phyloP scores from a whole-genome alignment of 2,113 vertebrate genomes.

The Pavo muticus region DNA sequence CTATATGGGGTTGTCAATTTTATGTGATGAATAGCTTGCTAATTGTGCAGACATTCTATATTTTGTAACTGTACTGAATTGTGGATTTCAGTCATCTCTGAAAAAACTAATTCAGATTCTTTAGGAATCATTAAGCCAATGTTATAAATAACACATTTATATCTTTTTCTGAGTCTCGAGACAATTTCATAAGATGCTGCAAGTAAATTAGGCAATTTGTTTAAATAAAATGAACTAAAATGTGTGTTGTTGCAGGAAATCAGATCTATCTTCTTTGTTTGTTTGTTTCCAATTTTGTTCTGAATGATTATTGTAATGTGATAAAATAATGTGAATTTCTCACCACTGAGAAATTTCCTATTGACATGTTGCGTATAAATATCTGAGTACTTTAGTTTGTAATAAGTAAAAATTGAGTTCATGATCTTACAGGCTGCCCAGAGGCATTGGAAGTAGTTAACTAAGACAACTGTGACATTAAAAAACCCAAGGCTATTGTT shows the following conservation, averaged over 20 bases:
- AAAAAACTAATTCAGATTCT: background rate
- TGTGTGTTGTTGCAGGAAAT: background rate
- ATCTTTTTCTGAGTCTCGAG: background rate
- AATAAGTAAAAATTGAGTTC: background rate
- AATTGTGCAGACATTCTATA: background rate
- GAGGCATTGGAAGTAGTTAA: background rate
- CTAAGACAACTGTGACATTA: background rate
- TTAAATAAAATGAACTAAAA: constrained; percentile 3
- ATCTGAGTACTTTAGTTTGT: background rate
- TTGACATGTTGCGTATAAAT: background rate
- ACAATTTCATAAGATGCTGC: background rate
- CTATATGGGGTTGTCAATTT: constrained; percentile 53
- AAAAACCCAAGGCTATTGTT: background rate
- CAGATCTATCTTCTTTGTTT: background rate
- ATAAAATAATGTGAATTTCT: background rate
- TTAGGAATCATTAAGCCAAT: background rate
- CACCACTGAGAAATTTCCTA: background rate
- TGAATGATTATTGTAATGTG: background rate
- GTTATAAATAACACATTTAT: background rate
- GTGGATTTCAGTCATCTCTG: background rate
- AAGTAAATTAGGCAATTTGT: background rate
- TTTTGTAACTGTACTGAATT: background rate
- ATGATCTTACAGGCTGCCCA: background rate
- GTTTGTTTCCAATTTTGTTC: background rate
- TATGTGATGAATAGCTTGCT: background rate